Evolutionary conservation across 2,888 invertebrate genomes (phyloP), one percentile per base, ranked within the genome.

Genomic region (Plagiodera versicolora): DNA sequence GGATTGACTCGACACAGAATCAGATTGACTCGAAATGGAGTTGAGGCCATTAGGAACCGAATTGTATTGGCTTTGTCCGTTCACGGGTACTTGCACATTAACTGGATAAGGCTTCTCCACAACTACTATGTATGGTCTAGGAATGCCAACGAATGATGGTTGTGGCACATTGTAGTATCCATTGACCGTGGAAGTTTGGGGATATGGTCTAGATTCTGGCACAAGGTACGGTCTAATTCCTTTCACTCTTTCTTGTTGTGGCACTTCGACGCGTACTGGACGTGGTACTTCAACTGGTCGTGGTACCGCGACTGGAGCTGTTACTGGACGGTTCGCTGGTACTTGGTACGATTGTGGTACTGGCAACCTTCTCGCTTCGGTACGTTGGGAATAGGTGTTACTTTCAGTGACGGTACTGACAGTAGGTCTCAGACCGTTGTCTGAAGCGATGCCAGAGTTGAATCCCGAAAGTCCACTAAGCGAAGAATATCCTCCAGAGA

Each of bases 51-150:
- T n/a, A n/a, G n/a, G n/a, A n/a, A n/a, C n/a, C n/a, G n/a, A n/a
- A 18, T 63, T 64, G 4, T n/a, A 76, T 72, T n/a, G 16, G 77
- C 71, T 24, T 69, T 69, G n/a, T 75, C 73, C 19, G 24, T 67
- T 67, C n/a, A 76, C 70, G 60, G 68, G 72, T 2, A 70, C 67
- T 14, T 75, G 74, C 45, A 76, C 73, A n/a, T 68, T 60, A 19
- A 77, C 75, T 45, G 76, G 76, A 56, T 74, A 70, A 16, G 76
- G 77, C 45, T 70, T 74, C 17, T 73, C 68, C n/a, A 75, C 65
- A 3, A 72, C 65, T 3, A 77, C 76, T 44, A 75, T 75, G 61
- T 77, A 71, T 18, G 77, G 77, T 58, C 70, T 74, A 5, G 76
- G 74, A n/a, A 78, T 71, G 30, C 63, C 67, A 0, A 76, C 75